These are phyloP conservation scores for Manis pentadactyla DNA, from an alignment of 2,797 vertebrate genomes.

Conservation along the genomic window DNA sequence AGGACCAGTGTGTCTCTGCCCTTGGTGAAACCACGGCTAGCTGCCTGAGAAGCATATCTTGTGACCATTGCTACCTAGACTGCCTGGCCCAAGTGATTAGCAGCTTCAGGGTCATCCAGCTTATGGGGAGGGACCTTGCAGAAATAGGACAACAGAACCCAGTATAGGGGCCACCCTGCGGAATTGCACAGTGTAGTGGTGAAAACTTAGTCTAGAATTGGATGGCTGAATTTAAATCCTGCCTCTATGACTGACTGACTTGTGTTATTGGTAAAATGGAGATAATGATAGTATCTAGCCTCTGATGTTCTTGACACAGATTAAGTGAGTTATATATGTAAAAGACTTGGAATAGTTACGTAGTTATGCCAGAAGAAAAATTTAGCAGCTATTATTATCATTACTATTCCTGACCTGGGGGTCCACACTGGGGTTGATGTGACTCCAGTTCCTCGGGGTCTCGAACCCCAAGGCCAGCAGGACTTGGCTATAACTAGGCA, in stretches of 20 bases:
- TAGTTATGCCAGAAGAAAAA: background rate
- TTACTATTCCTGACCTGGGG: constrained; percentile 72
- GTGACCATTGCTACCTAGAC: background rate
- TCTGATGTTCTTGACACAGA: background rate
- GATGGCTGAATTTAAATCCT: constrained; percentile 8
- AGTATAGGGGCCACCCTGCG: background rate
- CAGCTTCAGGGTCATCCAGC: background rate
- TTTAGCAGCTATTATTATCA: background rate
- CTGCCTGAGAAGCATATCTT: background rate
- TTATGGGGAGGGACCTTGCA: background rate
- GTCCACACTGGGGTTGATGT: constrained; percentile 86
- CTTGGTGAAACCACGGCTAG: background rate
- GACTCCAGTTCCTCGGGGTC: constrained; percentile 87
- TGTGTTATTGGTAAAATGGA: background rate
- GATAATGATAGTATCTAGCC: background rate
- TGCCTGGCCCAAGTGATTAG: background rate
- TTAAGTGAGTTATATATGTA: background rate
- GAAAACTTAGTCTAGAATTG: background rate
- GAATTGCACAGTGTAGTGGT: background rate
- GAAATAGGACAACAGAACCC: background rate
- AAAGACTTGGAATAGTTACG: background rate
- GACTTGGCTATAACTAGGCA: constrained; percentile 92
- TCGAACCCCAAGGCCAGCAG: constrained; percentile 87
- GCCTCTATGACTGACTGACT: background rate
- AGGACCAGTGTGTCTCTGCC: background rate